Evolutionary conservation across 2,888 invertebrate genomes (phyloP), one percentile per base, ranked within the genome.

Genomic region (Phoenoteleia sp.): DNA sequence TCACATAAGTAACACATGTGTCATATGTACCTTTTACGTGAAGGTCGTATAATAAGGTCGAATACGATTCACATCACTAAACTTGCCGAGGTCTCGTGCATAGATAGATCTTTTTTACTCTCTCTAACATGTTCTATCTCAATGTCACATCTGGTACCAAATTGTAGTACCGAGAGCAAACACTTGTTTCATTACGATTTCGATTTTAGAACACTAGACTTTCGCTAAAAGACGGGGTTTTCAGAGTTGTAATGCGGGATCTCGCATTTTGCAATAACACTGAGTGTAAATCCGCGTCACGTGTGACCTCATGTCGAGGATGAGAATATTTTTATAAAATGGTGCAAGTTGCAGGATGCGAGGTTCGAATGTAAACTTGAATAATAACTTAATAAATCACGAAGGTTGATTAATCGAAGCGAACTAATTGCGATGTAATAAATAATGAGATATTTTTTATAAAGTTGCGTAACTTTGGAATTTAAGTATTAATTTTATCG

Each of bases 31-130:
- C n/a, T n/a, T n/a, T n/a, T n/a, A n/a, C n/a, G n/a, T n/a, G n/a
- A n/a, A n/a, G n/a, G n/a, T n/a, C n/a, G n/a, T n/a, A n/a, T n/a
- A n/a, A n/a, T n/a, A n/a, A n/a, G n/a, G n/a, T n/a, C n/a, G n/a
- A n/a, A n/a, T n/a, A n/a, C n/a, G n/a, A n/a, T n/a, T n/a, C n/a
- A n/a, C n/a, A n/a, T n/a, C n/a, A n/a, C n/a, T n/a, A n/a, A 29
- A 75, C 42, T 62, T 54, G 47, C 67, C 67, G 77, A 77, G 77
- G 62, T 72, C 71, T 72, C 80, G 71, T 64, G 71, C 56, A n/a
- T 91, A 90, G 90, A 89, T 89, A 89, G 88, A 88, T 82, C 87
- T 86, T 92, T 90, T 88, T 89, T 89, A 88, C 88, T 90, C 91
- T 87, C 91, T 90, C n/a, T n/a, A n/a, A n/a, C n/a, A n/a, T n/a